Conservation (phyloP, 1,140 invertebrate species). For the Adelges cooleyi region DNA sequence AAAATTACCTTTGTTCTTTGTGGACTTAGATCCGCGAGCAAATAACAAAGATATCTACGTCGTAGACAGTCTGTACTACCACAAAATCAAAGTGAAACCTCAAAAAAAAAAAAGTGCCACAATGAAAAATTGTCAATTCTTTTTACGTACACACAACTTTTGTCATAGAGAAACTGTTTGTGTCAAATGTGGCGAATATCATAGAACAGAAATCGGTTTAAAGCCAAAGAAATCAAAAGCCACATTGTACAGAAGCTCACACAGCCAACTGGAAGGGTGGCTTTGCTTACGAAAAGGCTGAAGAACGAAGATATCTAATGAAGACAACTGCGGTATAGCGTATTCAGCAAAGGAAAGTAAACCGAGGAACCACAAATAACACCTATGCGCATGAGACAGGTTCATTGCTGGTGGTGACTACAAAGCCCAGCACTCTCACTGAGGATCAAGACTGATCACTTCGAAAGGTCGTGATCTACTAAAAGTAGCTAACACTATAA, state of each 20-base stretch:
- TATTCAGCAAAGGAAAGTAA: not conserved
- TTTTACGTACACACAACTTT: slow-evolving; percentile 30
- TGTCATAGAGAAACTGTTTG: not conserved
- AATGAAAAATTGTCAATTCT: slow-evolving; percentile 13
- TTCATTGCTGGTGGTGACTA: too few species aligned
- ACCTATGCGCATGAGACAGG: too few species aligned
- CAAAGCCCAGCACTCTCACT: too few species aligned
- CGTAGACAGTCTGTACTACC: not conserved
- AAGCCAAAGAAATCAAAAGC: not conserved
- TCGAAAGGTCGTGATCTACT: too few species aligned
- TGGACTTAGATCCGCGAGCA: not conserved
- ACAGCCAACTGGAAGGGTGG: not conserved
- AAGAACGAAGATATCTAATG: not conserved
- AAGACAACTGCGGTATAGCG: not conserved
- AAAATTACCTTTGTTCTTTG: slow-evolving; percentile 14
- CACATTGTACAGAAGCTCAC: not conserved
- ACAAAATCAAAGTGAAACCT: slow-evolving; percentile 10
- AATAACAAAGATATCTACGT: slow-evolving; percentile 28
- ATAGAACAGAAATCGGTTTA: not conserved
- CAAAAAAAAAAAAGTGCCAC: not conserved
- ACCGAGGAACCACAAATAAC: too few species aligned
- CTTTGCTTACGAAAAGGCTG: not conserved
- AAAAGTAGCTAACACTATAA: too few species aligned
- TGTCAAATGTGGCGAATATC: slow-evolving; percentile 6
- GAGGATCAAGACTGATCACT: too few species aligned